phyloP scores from a whole-genome alignment of 2,888 invertebrate species.

The Leucania comma region DNA sequence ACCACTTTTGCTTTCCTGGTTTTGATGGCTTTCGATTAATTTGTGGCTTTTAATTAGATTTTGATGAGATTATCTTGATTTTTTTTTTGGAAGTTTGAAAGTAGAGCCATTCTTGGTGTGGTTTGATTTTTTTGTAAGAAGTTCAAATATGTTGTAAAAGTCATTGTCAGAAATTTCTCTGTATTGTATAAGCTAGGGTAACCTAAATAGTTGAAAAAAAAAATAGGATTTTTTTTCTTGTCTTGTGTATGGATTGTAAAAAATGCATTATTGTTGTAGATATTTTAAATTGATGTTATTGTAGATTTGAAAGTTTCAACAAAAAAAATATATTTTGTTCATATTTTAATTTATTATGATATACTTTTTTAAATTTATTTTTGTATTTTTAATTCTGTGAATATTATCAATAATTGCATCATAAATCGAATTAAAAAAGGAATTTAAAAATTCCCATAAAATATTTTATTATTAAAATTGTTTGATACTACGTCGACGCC shows the following conservation, averaged over 20 bases:
- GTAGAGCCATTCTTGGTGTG: accelerated
- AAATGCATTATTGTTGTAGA: neutral
- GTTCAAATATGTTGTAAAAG: neutral
- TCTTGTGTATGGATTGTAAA: too few relatives aligned
- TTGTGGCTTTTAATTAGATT: conserved; percentile 31
- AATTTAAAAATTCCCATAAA: neutral
- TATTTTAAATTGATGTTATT: neutral
- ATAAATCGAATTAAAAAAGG: neutral
- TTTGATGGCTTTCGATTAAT: conserved; percentile 47
- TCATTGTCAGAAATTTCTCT: neutral
- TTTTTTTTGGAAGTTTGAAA: neutral
- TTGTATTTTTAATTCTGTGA: neutral
- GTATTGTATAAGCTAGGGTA: too few relatives aligned
- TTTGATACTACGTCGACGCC: conserved; percentile 77
- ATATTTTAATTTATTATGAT: neutral
- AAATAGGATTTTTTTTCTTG: neutral
- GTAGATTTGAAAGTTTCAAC: neutral
- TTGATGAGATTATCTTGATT: conserved; percentile 4
- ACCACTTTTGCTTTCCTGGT: conserved; percentile 66
- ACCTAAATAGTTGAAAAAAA: neutral
- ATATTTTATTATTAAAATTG: conserved; percentile 46
- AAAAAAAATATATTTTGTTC: neutral
- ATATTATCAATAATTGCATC: neutral
- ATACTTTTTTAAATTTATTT: neutral
- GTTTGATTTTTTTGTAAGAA: neutral